Evolutionary conservation across 2,113 vertebrate species (phyloP), one percentile per base, ranked within the genome.

Genomic region (Bos javanicus): DNA sequence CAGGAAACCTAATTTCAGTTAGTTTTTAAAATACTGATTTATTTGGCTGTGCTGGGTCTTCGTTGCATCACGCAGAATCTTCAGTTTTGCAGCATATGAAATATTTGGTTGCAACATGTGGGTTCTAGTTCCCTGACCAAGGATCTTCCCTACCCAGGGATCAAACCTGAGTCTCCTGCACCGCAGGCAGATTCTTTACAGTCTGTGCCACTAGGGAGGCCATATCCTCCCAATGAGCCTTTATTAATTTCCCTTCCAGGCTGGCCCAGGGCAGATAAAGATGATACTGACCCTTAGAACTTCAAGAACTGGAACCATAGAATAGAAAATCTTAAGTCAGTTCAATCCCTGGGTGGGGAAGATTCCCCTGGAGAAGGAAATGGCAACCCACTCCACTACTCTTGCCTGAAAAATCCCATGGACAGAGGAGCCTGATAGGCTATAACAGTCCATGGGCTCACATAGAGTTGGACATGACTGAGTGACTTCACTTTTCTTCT

Each of bases 321-420:
- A 81, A 74, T 1, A 90, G 62, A 56, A 90, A 95, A 59, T 5
- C 10, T 3, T 7, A 83, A 7, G 2, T 30, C 4, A 43, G 23
- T 76, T 43, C 0, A 0, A 43, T 76, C 36, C 71, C 71, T 43
- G 36, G 36, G 5, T 43, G 0, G 2, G 71, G 11, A 26, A 74
- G 36, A 43, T 43, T 43, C 21, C 6, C 21, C n/a, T 76, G 71
- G n/a, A 39, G 10, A 39, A 71, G 67, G 64, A 21, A 71, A 23
- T 71, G 67, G n/a, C 64, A 36, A 21, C 9, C 64, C n/a, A 67
- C n/a, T 67, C 64, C 64, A 67, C 17, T 36, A 36, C n/a, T 67
- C 2, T 67, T 36, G n/a, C 67, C 10, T 39, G 5, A 30, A 71
- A 71, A 71, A 23, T 71, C n/a, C 19, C 19, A 39, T 71, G 67